A percentile compares a stretch with the other conserved stretches of the same genome.
Evolutionary conservation across 2,888 invertebrate genomes (phyloP).

Genomic region (Mesodorylaimus sp.): DNA sequence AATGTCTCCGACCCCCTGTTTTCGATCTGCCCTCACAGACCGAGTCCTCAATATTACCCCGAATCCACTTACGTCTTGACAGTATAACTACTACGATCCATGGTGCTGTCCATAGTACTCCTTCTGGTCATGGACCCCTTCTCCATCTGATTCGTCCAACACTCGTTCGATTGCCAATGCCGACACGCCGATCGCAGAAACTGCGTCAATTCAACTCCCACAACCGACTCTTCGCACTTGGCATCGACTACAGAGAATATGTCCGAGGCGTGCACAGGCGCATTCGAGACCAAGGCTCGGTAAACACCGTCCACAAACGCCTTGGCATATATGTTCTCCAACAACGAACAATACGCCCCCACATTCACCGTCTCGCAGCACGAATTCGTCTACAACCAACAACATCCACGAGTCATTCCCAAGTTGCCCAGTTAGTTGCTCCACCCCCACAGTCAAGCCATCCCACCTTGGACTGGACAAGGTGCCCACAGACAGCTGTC

Average conservation of each 20-base stretch:
- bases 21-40: no score
- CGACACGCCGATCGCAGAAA: constrained; percentile 40
- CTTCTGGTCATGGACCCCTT: background rate
- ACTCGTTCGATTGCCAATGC: constrained; percentile 22
- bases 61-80: background rate
- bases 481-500: no score
- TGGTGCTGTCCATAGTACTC: constrained; percentile 2
- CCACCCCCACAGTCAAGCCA: no score
- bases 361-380: no score
- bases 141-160: background rate
- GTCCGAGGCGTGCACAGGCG: constrained; percentile 42
- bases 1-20: no score
- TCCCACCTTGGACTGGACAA: no score
- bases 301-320: constrained; percentile 3
- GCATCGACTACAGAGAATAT: constrained; percentile 48
- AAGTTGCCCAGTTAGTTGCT: no score
- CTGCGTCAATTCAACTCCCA: constrained; percentile 50
- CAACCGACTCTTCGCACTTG: constrained; percentile 48
- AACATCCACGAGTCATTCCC: no score
- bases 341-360: no score
- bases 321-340: background rate
- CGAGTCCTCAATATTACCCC: no score
- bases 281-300: background rate
- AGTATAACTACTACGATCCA: background rate
- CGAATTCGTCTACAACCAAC: no score